Evolutionary conservation across 2,888 invertebrate genomes (phyloP).

Genomic region (Ophioninae sp.): DNA sequence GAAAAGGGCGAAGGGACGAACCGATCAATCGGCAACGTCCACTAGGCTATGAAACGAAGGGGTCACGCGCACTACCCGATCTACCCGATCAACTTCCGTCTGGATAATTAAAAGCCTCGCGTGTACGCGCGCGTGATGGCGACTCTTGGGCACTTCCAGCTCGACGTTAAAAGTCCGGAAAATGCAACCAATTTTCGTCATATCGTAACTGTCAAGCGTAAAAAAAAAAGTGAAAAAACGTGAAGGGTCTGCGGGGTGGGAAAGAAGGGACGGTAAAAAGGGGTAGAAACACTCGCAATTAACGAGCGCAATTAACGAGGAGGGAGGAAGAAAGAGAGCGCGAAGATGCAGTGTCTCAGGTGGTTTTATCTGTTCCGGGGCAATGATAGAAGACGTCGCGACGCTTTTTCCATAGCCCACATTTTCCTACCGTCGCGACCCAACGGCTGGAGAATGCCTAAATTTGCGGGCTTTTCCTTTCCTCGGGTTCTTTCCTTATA

Average conservation of each 20-base stretch:
- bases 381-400: constrained; percentile 30
- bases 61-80: constrained; percentile 33
- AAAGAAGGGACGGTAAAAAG: constrained; percentile 3
- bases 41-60: constrained; percentile 48
- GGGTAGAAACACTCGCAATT: constrained; percentile 20
- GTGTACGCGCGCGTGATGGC: constrained; percentile 19
- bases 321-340: constrained; percentile 13
- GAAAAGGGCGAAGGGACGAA: constrained; percentile 8
- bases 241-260: background rate
- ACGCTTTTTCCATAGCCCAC: constrained; percentile 25
- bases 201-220: constrained; percentile 3
- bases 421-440: constrained; percentile 15
- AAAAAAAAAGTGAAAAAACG: constrained; percentile 12
- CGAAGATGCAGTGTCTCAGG: background rate
- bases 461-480: constrained; percentile 27
- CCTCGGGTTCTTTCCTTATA: constrained; percentile 3
- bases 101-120: constrained; percentile 60
- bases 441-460: background rate
- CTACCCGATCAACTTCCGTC: constrained; percentile 54
- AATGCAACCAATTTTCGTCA: constrained; percentile 37
- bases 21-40: constrained; percentile 55
- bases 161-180: constrained; percentile 10
- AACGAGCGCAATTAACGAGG: constrained; percentile 9
- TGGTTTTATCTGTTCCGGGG: constrained; percentile 22
- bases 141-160: constrained; percentile 1